Percentiles rank a stretch among this genome's conserved stretches.
Conservation (phyloP, 2,797 vertebrate genomes). For the Naso thynnoides region DNA sequence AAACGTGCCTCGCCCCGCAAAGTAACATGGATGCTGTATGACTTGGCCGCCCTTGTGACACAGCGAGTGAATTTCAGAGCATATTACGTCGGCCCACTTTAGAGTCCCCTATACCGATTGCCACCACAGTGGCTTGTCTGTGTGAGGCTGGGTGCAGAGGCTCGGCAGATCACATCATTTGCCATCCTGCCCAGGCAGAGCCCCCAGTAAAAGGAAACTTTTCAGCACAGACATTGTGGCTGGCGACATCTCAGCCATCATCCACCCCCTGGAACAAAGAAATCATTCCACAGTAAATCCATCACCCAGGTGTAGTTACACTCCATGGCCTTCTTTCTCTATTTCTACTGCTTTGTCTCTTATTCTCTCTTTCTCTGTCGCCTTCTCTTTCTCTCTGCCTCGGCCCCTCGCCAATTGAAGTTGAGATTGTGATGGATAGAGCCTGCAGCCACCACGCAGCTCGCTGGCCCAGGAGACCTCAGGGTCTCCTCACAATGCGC, state of each 20-base stretch:
- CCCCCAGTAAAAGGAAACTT: slow-evolving; percentile 52
- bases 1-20: slow-evolving; percentile 28
- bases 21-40: slow-evolving; percentile 56
- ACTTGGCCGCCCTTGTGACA: slow-evolving; percentile 46
- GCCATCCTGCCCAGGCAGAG: slow-evolving; percentile 51
- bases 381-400: slow-evolving; percentile 55
- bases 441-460: slow-evolving; percentile 57
- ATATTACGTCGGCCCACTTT: slow-evolving; percentile 62
- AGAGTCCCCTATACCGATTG: slow-evolving; percentile 51
- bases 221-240: slow-evolving; percentile 57
- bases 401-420: slow-evolving; percentile 60
- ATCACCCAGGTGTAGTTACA: slow-evolving; percentile 75
- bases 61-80: slow-evolving; percentile 57
- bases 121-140: slow-evolving; percentile 47
- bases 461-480: slow-evolving; percentile 57
- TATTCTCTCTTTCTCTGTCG: slow-evolving; percentile 24
- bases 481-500: slow-evolving; percentile 44
- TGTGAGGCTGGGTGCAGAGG: slow-evolving; percentile 55
- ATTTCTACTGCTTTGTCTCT: slow-evolving; percentile 51
- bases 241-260: slow-evolving; percentile 60
- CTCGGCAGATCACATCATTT: slow-evolving; percentile 67
- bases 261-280: slow-evolving; percentile 73
- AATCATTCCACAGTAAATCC: slow-evolving; percentile 75
- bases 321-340: slow-evolving; percentile 47
- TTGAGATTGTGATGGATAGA: slow-evolving; percentile 76